Percentiles rank a stretch among this genome's conserved stretches.
These are phyloP conservation scores for Trypoxylus dichotomus DNA, from an alignment of 1,140 invertebrate species.

Conservation along the genomic window DNA sequence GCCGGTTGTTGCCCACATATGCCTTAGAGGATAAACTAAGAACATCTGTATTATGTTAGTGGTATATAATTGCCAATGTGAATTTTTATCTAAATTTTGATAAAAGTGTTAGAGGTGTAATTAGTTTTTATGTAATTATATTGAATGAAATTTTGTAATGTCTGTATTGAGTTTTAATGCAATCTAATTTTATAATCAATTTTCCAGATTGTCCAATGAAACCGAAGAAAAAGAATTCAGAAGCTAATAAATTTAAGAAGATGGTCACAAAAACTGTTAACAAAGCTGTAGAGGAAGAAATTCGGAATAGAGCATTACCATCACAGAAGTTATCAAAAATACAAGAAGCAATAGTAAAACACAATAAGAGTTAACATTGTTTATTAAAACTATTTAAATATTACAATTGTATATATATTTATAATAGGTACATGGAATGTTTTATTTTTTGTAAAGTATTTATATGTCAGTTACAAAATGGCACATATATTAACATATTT, in stretches of 20 bases:
- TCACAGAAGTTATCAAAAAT: slow-evolving; percentile 57
- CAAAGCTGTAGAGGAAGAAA: slow-evolving; percentile 62
- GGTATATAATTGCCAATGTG: no score
- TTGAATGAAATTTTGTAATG: no score
- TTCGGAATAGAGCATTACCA: slow-evolving; percentile 59
- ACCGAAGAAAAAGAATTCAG: slow-evolving; percentile 62
- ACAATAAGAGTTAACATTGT: background rate
- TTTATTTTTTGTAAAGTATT: slow-evolving; percentile 3
- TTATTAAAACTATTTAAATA: slow-evolving; percentile 25
- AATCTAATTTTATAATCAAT: slow-evolving; percentile 27
- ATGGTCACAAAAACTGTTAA: slow-evolving; percentile 65
- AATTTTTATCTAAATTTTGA: no score
- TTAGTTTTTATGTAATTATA: no score
- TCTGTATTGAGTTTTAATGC: no score
- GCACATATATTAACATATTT: slow-evolving; percentile 22
- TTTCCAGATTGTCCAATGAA: slow-evolving; percentile 62
- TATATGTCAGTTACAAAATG: slow-evolving; percentile 1
- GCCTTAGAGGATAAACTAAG: no score
- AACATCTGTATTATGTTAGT: no score
- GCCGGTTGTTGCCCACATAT: no score
- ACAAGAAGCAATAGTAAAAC: slow-evolving; percentile 56
- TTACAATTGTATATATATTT: slow-evolving; percentile 13
- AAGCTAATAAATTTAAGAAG: slow-evolving; percentile 63
- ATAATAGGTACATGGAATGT: slow-evolving; percentile 17
- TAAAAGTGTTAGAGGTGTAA: no score